A percentile compares a stretch with the other conserved stretches of the same genome.
These are phyloP conservation scores for Ciona savignyi DNA, from an alignment of 23 tunicate species.

Conservation along the genomic window DNA sequence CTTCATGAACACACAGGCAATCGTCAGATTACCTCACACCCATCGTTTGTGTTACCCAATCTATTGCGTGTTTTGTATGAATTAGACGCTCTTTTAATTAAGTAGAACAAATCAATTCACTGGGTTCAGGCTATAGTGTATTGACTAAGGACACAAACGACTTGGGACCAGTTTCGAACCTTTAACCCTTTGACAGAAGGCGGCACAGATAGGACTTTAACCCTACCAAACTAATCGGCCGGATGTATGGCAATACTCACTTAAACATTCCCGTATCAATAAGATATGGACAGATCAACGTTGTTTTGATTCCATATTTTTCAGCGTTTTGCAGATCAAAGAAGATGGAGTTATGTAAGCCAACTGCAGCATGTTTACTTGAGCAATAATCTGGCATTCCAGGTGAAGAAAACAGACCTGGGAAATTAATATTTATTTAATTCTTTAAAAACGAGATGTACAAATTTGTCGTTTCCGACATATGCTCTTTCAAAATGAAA, in stretches of 20 bases:
- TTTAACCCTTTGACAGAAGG: background rate
- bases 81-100: too few species aligned
- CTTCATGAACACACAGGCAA: too few species aligned
- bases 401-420: constrained; percentile 63
- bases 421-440: too few species aligned
- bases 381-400: constrained; percentile 66
- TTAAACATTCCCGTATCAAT: constrained; percentile 57
- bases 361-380: constrained; percentile 65
- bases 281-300: constrained; percentile 59
- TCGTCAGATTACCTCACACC: too few species aligned
- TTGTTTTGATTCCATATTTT: constrained; percentile 35
- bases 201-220: background rate
- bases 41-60: too few species aligned
- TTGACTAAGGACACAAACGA: background rate
- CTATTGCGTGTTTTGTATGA: too few species aligned
- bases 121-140: background rate
- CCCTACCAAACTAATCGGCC: background rate
- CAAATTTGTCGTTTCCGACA: too few species aligned
- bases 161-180: too few species aligned
- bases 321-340: constrained; percentile 29
- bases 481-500: too few species aligned
- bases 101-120: too few species aligned
- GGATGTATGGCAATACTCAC: too few species aligned
- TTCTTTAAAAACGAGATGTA: too few species aligned
- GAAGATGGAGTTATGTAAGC: constrained; percentile 35